Percentiles rank a stretch among this genome's conserved stretches.
These are phyloP conservation scores for Cyrtorhinus lividipennis DNA, from an alignment of 1,140 invertebrate genomes.

Conservation along the genomic window DNA sequence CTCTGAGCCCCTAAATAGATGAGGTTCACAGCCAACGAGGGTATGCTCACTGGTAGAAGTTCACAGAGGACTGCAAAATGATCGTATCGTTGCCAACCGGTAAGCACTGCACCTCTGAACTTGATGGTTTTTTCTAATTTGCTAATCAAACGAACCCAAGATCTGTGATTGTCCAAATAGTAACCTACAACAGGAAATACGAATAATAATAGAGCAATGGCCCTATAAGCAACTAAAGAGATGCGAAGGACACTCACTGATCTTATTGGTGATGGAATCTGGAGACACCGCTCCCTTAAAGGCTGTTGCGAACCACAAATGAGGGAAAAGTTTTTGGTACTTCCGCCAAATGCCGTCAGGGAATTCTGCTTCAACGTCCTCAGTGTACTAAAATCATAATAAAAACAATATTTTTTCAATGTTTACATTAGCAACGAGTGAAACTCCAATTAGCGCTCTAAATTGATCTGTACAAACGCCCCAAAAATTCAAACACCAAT, in stretches of 20 bases:
- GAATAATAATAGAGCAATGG: not conserved
- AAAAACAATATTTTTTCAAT: too few relatives aligned
- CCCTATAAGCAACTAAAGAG: too few relatives aligned
- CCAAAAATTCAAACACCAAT: too few relatives aligned
- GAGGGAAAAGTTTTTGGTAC: conserved; percentile 34
- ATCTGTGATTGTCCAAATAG: conserved; percentile 23
- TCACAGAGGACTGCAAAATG: conserved; percentile 52
- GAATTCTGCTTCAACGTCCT: conserved; percentile 14
- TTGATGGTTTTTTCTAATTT: conserved; percentile 14
- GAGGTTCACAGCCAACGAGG: conserved; percentile 35
- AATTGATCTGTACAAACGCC: too few relatives aligned
- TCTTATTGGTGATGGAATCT: conserved; percentile 35
- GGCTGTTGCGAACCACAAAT: conserved; percentile 46
- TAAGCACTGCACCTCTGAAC: conserved; percentile 21
- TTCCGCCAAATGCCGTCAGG: conserved; percentile 14
- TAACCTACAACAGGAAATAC: conserved; percentile 24
- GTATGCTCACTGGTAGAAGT: conserved; percentile 44
- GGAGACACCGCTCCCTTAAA: conserved; percentile 44
- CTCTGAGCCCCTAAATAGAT: conserved; percentile 24
- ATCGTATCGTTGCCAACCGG: conserved; percentile 37
- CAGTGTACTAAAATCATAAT: conserved; percentile 20
- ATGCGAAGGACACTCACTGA: too few relatives aligned
- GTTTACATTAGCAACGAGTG: too few relatives aligned
- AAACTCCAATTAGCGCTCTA: too few relatives aligned
- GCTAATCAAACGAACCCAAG: conserved; percentile 21